Evolutionary conservation across 2,113 vertebrate species (phyloP), one percentile per base, ranked within the genome.

Genomic region (Rallus limicola): DNA sequence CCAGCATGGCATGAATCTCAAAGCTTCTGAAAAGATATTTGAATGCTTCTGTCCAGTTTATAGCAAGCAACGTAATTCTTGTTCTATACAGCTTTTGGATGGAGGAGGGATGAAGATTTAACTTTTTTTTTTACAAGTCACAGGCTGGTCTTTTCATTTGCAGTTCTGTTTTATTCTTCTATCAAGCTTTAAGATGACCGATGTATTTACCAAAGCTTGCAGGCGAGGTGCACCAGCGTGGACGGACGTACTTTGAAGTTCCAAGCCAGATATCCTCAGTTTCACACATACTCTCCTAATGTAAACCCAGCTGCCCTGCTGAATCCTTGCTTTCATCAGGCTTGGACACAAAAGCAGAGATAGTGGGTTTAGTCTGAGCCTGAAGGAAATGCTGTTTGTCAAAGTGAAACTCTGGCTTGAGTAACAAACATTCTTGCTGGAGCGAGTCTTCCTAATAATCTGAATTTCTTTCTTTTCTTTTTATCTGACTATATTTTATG

Each of bases 301-400:
- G 72, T 86, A 94, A 96, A 94, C 64, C 24, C 93, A 94, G 79
- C 82, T 90, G 93, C 29, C 38, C 75, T 77, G 71, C 75, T 55
- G 74, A 91, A 78, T 65, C 74, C 63, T 62, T 88, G 53, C 64
- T 94, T 94, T 96, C 76, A 81, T 77, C 58, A 79, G 68, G 0
- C 26, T 68, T 11, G 9, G 56, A 60, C 72, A 67, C 16, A 77
- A 83, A 94, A 74, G 46, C 10, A 14, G 26, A 62, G 15, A 42
- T 63, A 64, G 31, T 50, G 48, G 33, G 14, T 68, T 93, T 83
- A 56, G 42, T 25, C 13, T 48, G 59, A 92, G 48, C 40, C 62
- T 20, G 40, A 69, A 84, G 11, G 29, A 86, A 83, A 65, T 31
- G 28, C 21, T 88, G 7, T 62, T 52, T 67, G 36, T 42, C 29